Evolutionary conservation across 2,888 invertebrate species (phyloP).

Genomic region (Drosophila tanythrix): DNA sequence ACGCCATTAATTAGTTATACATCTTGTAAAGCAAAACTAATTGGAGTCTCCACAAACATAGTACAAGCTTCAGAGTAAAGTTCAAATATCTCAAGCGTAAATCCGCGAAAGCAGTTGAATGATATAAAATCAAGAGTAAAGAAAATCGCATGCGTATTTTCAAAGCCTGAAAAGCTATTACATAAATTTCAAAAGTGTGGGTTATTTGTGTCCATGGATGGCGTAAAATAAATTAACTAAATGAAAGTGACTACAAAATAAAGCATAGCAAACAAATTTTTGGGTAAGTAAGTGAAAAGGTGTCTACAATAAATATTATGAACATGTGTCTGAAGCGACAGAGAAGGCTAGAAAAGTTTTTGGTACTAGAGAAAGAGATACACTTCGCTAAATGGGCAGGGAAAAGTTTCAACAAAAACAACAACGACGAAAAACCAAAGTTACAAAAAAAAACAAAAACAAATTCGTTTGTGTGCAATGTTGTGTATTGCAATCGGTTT

Average conservation of each 20-base stretch:
- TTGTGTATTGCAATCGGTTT: conserved; percentile 59
- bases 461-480: conserved; percentile 38
- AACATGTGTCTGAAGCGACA: neutral
- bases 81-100: conserved; percentile 77
- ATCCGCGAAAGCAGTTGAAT: conserved; percentile 70
- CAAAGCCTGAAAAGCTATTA: conserved; percentile 47
- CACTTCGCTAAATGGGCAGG: conserved; percentile 44
- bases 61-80: conserved; percentile 46
- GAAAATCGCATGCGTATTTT: conserved; percentile 33
- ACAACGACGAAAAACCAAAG: conserved; percentile 41
- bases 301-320: conserved; percentile 37
- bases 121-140: conserved; percentile 55
- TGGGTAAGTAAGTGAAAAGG: conserved; percentile 31
- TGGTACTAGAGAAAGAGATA: conserved; percentile 23
- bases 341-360: conserved; percentile 2
- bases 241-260: conserved; percentile 62
- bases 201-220: conserved; percentile 47
- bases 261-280: conserved; percentile 59
- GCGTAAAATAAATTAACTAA: conserved; percentile 42
- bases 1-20: conserved; percentile 47
- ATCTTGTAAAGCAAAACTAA: conserved; percentile 51
- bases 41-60: conserved; percentile 52
- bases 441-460: conserved; percentile 57
- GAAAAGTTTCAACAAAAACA: conserved; percentile 59
- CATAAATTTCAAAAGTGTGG: conserved; percentile 55